Base-by-base conservation (phyloP, 2,888 invertebrate genomes). In the Tachina grossa region DNA sequence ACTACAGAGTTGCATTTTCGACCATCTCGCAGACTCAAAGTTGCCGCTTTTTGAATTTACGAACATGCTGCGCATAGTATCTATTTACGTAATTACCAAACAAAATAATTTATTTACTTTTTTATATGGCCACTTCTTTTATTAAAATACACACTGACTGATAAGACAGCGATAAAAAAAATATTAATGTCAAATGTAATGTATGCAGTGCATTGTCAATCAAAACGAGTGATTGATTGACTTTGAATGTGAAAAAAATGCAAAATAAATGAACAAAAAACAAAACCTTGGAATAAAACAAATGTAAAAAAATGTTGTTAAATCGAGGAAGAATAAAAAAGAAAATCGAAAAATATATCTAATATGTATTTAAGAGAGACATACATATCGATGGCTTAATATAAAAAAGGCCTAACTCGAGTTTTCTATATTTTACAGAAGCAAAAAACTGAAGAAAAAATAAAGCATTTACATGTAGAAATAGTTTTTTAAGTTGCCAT, bases 161-260 rank as follows among this genome's bases (percentile, higher is more conserved):
- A 71, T 71, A 71, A 71, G 78, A 53, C 53, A 75, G 9, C 53
- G 49, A n/a, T 31, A 63, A n/a, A 75, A 68, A 53, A 55, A 77
- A 63, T 59, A 55, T 49, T 47, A 71, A 78, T 71, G 61, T 78
- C 78, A 78, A 78, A 71, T 61, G 53, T n/a, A 22, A 45, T 78
- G 61, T 63, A 55, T 71, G 72, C 74, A 80, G 74, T 80, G 74
- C 74, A 59, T n/a, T 80, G 57, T 80, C 80, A 80, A 72, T 80
- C 72, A 80, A 80, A 57, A 16, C 53, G 55, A 79, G 22, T 57
- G 80, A 66, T 72, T 57, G 80, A 66, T 72, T 80, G 72, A 72
- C 65, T 80, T 57, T 63, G 51, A 71, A 49, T 65, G 41, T 47
- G 19, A 65, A 41, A 71, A 57, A 63, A 71, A 57, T 22, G 9